Evolutionary conservation across 2,888 invertebrate species (phyloP).

Genomic region (Venusia cambrica): DNA sequence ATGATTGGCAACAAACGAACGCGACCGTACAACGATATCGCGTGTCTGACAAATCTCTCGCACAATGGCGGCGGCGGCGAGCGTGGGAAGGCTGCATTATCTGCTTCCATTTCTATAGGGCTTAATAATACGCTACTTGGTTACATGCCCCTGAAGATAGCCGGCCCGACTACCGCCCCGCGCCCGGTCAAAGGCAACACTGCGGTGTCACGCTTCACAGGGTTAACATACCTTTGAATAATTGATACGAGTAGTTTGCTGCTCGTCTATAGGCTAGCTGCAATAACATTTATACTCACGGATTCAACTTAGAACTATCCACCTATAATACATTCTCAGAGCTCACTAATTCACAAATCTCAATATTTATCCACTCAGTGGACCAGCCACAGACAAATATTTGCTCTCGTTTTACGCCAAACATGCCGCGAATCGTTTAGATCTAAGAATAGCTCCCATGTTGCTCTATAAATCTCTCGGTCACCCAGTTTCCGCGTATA

Average conservation of each 20-base stretch:
- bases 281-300: conserved; percentile 3
- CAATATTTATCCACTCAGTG: conserved; percentile 16
- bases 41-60: conserved; percentile 32
- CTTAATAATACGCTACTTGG: conserved; percentile 38
- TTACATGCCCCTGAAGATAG: conserved; percentile 32
- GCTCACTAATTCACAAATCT: too few species aligned
- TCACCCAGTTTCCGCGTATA: conserved; percentile 61
- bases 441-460: too few species aligned
- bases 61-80: conserved; percentile 38
- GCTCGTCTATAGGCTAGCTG: conserved; percentile 1
- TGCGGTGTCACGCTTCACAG: conserved; percentile 22
- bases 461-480: too few species aligned
- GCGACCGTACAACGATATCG: conserved; percentile 21
- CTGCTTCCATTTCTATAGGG: conserved; percentile 39
- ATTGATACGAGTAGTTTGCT: conserved; percentile 12
- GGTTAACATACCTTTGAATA: conserved; percentile 12
- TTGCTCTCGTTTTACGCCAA: conserved; percentile 32
- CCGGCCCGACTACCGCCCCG: conserved; percentile 27
- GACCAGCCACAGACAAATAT: conserved; percentile 31
- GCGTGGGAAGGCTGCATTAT: conserved; percentile 56
- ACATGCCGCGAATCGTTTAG: conserved; percentile 1
- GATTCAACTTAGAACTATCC: not conserved
- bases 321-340: not conserved
- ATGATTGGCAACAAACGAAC: conserved; percentile 13
- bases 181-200: conserved; percentile 14